Percentiles rank a stretch among this genome's conserved stretches.
Conservation (phyloP, 2,797 vertebrate genomes). For the Anguilla anguilla region DNA sequence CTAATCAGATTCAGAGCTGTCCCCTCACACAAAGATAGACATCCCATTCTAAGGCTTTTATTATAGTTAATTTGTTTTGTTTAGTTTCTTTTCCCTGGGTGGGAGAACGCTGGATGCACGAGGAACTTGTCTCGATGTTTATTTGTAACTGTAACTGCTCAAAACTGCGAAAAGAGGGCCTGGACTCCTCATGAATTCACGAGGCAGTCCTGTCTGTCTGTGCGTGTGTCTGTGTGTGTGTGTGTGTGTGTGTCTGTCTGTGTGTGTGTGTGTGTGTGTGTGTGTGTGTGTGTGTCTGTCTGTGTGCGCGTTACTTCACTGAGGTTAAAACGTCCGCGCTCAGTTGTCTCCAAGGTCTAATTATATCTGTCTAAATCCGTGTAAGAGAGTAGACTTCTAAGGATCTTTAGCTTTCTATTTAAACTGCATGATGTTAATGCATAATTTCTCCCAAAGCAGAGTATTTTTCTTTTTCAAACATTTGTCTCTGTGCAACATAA, state of each 20-base stretch:
- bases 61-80: not conserved
- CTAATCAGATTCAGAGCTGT: not conserved
- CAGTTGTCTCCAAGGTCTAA: conserved; percentile 32
- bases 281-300: too few relatives aligned
- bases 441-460: conserved; percentile 37
- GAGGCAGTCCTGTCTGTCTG: too few relatives aligned
- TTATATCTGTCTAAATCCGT: conserved; percentile 28
- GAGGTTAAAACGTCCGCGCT: conserved; percentile 35
- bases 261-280: too few relatives aligned
- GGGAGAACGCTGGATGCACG: not conserved
- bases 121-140: not conserved
- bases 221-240: too few relatives aligned
- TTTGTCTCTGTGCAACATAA: conserved; percentile 13
- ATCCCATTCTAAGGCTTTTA: not conserved
- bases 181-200: not conserved
- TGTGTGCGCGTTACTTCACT: conserved; percentile 40
- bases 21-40: not conserved
- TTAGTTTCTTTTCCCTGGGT: not conserved
- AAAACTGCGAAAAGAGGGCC: not conserved
- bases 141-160: conserved; percentile 28
- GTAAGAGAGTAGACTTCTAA: conserved; percentile 23
- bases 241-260: too few relatives aligned
- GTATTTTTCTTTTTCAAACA: conserved; percentile 9
- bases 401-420: not conserved
- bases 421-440: conserved; percentile 12